A percentile compares a stretch with the other conserved stretches of the same genome.
Conservation (phyloP, 53 echinoderm and acorn worm genomes). For the Actinopyga echinites region DNA sequence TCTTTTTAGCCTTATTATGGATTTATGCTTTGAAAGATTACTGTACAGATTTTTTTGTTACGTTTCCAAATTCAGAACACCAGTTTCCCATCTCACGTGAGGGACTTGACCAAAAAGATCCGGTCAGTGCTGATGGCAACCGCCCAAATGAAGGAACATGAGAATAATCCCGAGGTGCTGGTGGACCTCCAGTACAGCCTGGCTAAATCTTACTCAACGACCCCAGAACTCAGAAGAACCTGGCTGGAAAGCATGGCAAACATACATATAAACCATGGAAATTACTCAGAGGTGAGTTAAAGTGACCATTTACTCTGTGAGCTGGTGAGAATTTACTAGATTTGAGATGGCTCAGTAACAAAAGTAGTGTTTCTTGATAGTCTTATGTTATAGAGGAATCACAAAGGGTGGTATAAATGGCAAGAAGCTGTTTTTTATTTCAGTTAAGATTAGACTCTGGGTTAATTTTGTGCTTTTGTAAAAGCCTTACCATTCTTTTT, state of each 20-base stretch:
- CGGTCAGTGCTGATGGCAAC: conserved; percentile 99
- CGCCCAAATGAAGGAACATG: conserved; percentile 97
- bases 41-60: too few species aligned
- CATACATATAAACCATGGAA: conserved; percentile 90
- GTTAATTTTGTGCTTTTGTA: too few species aligned
- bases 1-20: too few species aligned
- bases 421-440: too few species aligned
- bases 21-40: too few species aligned
- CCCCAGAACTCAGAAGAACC: conserved; percentile 90
- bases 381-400: too few species aligned
- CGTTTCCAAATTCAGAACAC: conserved; percentile 62
- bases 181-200: conserved; percentile 97
- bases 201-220: conserved; percentile 94
- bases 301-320: too few species aligned
- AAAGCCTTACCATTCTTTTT: too few species aligned
- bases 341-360: background rate
- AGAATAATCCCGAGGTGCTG: conserved; percentile 99
- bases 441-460: too few species aligned
- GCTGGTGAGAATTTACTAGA: background rate
- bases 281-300: conserved; percentile 88
- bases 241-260: conserved; percentile 98
- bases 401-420: too few species aligned
- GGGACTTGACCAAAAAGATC: conserved; percentile 98
- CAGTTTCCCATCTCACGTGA: conserved; percentile 90
- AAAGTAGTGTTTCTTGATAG: too few species aligned